A percentile compares a stretch with the other conserved stretches of the same genome.
These are phyloP conservation scores for Coccyzus lansbergi DNA, from an alignment of 2,797 vertebrate species.

Conservation along the genomic window DNA sequence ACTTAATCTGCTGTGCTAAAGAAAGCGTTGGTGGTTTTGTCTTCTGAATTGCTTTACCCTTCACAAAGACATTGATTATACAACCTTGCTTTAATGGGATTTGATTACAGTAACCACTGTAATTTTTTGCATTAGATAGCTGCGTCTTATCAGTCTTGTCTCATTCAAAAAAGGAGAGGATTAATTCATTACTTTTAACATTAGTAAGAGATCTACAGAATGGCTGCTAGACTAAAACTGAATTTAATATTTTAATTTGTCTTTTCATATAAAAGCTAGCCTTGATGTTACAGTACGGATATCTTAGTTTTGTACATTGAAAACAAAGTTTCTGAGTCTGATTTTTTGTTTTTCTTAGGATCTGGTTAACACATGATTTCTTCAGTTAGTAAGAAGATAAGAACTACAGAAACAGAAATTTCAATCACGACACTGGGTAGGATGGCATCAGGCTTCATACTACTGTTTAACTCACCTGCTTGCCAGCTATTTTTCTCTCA, in stretches of 20 bases:
- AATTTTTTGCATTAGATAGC: not conserved
- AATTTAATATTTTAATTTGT: not conserved
- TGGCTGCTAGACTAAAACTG: not conserved
- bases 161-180: not conserved
- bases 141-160: not conserved
- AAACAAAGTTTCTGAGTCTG: not conserved
- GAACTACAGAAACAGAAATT: not conserved
- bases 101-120: not conserved
- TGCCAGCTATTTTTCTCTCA: not conserved
- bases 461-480: not conserved
- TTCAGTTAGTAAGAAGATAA: not conserved
- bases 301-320: not conserved
- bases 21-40: not conserved
- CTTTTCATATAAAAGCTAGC: not conserved
- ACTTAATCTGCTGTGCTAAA: not conserved
- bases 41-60: not conserved
- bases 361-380: not conserved
- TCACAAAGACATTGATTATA: not conserved
- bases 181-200: not conserved
- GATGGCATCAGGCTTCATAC: not conserved
- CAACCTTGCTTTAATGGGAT: not conserved
- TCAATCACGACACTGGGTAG: not conserved
- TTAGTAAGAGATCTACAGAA: not conserved
- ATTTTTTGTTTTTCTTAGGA: not conserved
- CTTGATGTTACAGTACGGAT: not conserved